Evolutionary conservation across 2,888 invertebrate species (phyloP).

Genomic region (Agriopis aurantiaria): DNA sequence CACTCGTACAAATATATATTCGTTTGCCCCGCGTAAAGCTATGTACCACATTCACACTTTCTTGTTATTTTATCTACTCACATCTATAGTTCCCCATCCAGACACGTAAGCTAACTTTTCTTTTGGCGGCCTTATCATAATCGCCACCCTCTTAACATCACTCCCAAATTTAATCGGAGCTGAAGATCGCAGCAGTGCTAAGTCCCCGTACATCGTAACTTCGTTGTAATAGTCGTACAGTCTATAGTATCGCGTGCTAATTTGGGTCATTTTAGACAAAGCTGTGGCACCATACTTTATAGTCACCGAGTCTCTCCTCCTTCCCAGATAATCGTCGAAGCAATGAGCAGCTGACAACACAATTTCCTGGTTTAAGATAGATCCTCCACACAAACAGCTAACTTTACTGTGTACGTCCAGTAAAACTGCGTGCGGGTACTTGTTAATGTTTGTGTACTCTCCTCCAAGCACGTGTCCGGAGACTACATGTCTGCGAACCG

Average conservation of each 20-base stretch:
- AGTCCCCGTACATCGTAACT: slow-evolving; percentile 7
- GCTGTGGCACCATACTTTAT: slow-evolving; percentile 15
- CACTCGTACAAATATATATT: too few species aligned
- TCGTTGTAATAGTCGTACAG: slow-evolving; percentile 11
- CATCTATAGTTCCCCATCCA: slow-evolving; percentile 23
- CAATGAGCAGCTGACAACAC: slow-evolving; percentile 41
- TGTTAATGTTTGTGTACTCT: slow-evolving; percentile 2
- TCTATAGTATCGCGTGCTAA: slow-evolving; percentile 16
- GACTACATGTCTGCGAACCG: neutral
- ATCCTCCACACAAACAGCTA: slow-evolving; percentile 37
- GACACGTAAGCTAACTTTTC: slow-evolving; percentile 16
- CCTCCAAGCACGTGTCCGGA: slow-evolving; percentile 12
- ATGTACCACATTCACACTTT: too few species aligned
- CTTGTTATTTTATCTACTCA: too few species aligned
- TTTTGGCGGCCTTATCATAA: slow-evolving; percentile 11
- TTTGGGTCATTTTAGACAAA: neutral
- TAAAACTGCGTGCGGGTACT: slow-evolving; percentile 16
- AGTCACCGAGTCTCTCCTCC: neutral
- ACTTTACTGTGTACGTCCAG: slow-evolving; percentile 11
- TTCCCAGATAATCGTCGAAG: slow-evolving; percentile 22
- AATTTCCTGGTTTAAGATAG: slow-evolving; percentile 29
- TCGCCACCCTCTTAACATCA: slow-evolving; percentile 17
- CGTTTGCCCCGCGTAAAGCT: too few species aligned
- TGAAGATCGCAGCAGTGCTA: slow-evolving; percentile 4
- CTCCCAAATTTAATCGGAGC: slow-evolving; percentile 1